phyloP scores from a whole-genome alignment of 2,113 vertebrate species.

The Xerus inauris region DNA sequence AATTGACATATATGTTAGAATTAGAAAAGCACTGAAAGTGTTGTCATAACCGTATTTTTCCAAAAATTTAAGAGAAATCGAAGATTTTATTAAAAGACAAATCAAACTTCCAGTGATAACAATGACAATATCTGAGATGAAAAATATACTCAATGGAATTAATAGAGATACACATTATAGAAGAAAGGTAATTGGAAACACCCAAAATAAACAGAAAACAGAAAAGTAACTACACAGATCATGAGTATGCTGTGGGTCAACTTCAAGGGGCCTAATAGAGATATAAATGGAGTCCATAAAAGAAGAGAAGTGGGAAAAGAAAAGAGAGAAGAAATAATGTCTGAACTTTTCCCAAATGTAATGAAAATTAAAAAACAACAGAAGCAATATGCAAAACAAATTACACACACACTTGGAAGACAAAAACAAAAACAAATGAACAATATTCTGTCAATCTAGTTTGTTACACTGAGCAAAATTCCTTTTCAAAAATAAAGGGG shows the following conservation, averaged over 20 bases:
- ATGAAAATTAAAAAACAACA: conserved; percentile 23
- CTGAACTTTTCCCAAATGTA: background rate
- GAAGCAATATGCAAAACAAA: conserved; percentile 15
- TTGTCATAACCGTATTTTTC: background rate
- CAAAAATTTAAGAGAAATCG: background rate
- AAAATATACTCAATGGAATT: conserved; percentile 8
- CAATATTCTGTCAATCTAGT: no score
- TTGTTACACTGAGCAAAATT: background rate
- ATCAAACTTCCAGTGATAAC: conserved; percentile 40
- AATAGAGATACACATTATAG: background rate
- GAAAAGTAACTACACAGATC: background rate
- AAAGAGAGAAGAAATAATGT: conserved; percentile 45
- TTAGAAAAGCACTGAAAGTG: conserved; percentile 1
- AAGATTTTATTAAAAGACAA: background rate
- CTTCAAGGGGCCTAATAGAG: background rate
- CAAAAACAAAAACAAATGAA: background rate
- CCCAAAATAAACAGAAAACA: conserved; percentile 1
- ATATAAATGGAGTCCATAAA: background rate
- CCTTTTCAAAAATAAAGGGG: conserved; percentile 18
- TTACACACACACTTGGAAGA: background rate
- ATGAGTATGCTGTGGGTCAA: background rate
- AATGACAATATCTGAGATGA: background rate
- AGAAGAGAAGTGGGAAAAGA: background rate
- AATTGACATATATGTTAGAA: background rate
- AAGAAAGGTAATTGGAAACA: conserved; percentile 30